Base-by-base conservation (phyloP, 2,113 vertebrate species). In the Carollia perspicillata region DNA sequence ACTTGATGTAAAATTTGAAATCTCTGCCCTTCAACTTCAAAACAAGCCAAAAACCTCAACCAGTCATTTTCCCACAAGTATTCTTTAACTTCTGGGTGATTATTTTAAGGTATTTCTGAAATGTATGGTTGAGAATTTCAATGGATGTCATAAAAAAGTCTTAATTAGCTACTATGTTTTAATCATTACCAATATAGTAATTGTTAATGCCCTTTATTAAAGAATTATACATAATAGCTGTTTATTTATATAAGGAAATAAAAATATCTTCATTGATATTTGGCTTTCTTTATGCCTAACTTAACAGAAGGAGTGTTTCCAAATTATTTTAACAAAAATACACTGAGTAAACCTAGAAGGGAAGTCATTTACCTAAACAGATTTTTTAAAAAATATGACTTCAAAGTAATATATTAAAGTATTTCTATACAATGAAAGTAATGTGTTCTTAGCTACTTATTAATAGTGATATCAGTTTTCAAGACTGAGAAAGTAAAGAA, bases 161-260 rank as follows among this genome's bases (percentile, higher is more conserved):
- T 93, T 65, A 53, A 81, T 84, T 89, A 96, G 66, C 65, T 74
- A 92, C 68, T 93, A 33, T 58, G 40, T 95, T 93, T 93, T 89
- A 94, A 44, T 65, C 44, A 85, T 92, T 66, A 92, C 78, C 55
- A 28, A 8, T 69, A 53, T 77, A 89, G 35, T 78, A 53, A 77
- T 35, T 84, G 5, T 83, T 91, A 91, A 47, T 95, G 65, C n/a
- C 47, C 22, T 69, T 71, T 91, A 88, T 87, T 86, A 92, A 83
- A 95, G 13, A 81, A 69, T 75, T 97, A 81, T 40, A 89, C 93
- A 81, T 44, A 92, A 84, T 77, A 94, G 53, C 30, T 93, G 69
- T 90, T 95, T 77, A 84, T 60, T 95, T 94, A 53, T 90, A 40
- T 85, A 96, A 94, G 26, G 84, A 93, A 96, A 96, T 89, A 92